phyloP scores from a whole-genome alignment of 2,888 invertebrate species.

The Lepidocyrtoides sp. region DNA sequence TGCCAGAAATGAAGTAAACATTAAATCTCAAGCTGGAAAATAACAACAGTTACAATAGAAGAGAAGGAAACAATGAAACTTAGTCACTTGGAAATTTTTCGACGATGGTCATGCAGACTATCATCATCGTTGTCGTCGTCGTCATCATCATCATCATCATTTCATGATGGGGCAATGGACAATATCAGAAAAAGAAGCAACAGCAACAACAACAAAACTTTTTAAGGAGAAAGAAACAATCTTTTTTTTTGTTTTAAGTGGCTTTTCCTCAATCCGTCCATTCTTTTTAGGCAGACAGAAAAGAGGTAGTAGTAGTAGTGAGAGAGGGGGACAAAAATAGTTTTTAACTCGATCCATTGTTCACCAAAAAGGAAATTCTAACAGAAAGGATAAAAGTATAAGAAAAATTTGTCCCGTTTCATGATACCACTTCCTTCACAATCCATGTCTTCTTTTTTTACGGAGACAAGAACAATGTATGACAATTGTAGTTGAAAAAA shows the following conservation, averaged over 20 bases:
- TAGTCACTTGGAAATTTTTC: slow-evolving; percentile 73
- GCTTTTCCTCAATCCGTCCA: slow-evolving; percentile 63
- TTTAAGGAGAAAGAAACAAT: slow-evolving; percentile 57
- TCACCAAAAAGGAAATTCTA: slow-evolving; percentile 45
- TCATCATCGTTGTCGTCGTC: background rate
- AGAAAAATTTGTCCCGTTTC: slow-evolving; percentile 49
- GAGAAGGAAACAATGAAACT: slow-evolving; percentile 66
- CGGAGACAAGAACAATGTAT: background rate
- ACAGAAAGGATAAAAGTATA: background rate
- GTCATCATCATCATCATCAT: background rate
- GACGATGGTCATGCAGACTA: background rate
- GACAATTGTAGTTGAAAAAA: slow-evolving; percentile 2
- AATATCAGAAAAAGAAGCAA: background rate
- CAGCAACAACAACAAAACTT: slow-evolving; percentile 8
- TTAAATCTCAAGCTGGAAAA: slow-evolving; percentile 71
- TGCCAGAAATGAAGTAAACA: slow-evolving; percentile 59
- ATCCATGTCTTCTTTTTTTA: slow-evolving; percentile 41
- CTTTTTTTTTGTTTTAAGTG: slow-evolving; percentile 70
- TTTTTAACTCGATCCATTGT: slow-evolving; percentile 61
- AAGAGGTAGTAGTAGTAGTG: background rate
- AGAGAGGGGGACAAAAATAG: background rate
- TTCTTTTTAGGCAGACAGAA: slow-evolving; percentile 28
- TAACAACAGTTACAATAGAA: slow-evolving; percentile 8
- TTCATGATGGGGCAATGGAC: slow-evolving; percentile 11
- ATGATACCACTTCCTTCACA: slow-evolving; percentile 56